Base-by-base conservation (phyloP, 2,113 vertebrate species). In the Tricholaema leucomelas region DNA sequence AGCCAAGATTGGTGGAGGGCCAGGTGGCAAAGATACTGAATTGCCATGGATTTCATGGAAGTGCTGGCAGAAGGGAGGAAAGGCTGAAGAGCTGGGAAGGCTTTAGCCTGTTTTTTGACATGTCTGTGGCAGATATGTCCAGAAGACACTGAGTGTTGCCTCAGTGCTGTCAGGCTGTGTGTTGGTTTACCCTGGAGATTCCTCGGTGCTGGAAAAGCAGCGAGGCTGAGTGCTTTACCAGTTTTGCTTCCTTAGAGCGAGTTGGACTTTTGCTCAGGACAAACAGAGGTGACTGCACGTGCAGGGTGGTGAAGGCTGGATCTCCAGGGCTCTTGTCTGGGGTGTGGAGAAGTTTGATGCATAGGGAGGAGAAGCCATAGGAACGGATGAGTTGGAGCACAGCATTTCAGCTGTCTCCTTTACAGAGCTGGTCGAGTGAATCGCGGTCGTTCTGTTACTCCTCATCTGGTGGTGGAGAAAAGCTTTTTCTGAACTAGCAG, bases 141-240 rank as follows among this genome's bases (percentile, higher is more conserved):
- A 11, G 36, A 56, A 67, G 81, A 55, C 31, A 7, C 55, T 24
- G 50, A 87, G 35, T 2, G 0, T 21, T 33, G 10, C 33, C 16
- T 28, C 0, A 0, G 20, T 65, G 71, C 40, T 5, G 4, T 67
- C 23, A 2, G 1, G 2, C 74, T 11, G 3, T 0, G 0, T 77
- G 23, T 36, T 77, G 21, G 19, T 76, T 92, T 4, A 4, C 59
- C 52, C 36, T 95, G 60, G 79, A 59, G 75, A 28, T 35, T 28
- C 15, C 71, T 79, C 4, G 36, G 36, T 55, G 54, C 67, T 79
- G 60, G 54, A 85, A 70, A 85, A 9, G 4, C 40, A 50, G n/a
- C 19, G 17, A 55, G 61, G 48, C 73, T 24, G 12, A 42, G 56
- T 15, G n/a, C 50, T 85, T 46, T 71, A 19, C 76, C 81, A n/a